Evolutionary conservation across 2,888 invertebrate genomes (phyloP), one percentile per base, ranked within the genome.

Genomic region (Epirrita christyi): DNA sequence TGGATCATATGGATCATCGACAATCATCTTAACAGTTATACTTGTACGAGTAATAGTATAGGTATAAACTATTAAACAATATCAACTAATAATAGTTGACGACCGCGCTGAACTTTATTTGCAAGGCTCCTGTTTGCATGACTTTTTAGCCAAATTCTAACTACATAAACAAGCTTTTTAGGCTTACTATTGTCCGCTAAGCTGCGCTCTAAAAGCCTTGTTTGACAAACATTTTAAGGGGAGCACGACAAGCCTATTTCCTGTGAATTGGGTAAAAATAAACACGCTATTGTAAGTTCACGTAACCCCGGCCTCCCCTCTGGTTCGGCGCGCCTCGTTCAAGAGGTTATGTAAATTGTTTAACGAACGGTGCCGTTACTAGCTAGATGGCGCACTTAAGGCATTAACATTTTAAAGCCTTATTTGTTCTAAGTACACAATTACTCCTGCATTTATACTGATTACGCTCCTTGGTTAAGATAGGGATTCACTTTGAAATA

Each of bases 381-480:
- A 68, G 69, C 74, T 77, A 81, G 74, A 84, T 78, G 81, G 82
- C 79, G 81, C 83, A 85, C 85, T 87, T 82, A 80, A 79, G 68
- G 74, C 82, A 85, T 86, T 88, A 84, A 82, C 86, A 84, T 88
- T 85, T 85, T 81, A 86, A 84, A 83, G 76, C 79, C 80, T 82
- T 83, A 84, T 86, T 86, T 83, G 81, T 78, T 78, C 80, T 81
- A 84, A 85, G 83, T 80, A 84, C 80, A 86, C 85, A 85, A 86
- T 89, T 87, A 86, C 80, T 83, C 78, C 68, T 78, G 75, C 84
- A 80, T 84, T 86, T 81, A 84, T 81, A 84, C 83, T 84, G 83
- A 86, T 86, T 86, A 84, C 80, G 48, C 56, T 51, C 58, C 59
- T 64, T 60, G 61, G 57, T 54, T 49, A 61, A 69, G 70, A 46